phyloP scores from a whole-genome alignment of 2,888 invertebrate species.

The Thymelicus lineola region DNA sequence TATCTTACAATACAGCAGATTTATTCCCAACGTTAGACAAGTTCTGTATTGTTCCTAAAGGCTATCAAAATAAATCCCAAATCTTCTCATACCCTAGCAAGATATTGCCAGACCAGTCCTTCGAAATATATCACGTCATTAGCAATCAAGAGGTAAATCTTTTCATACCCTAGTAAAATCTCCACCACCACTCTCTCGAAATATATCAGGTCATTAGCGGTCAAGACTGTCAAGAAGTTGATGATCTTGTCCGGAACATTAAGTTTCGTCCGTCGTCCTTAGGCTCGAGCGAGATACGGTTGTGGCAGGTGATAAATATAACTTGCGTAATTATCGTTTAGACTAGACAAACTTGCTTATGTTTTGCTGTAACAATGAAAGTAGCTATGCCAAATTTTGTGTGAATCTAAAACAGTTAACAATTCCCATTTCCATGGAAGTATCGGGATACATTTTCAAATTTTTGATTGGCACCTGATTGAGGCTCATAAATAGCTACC shows the following conservation, averaged over 20 bases:
- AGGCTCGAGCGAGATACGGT: neutral
- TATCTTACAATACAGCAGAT: no score
- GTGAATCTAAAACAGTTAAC: no score
- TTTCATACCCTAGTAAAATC: neutral
- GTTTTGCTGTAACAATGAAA: neutral
- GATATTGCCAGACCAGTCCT: neutral
- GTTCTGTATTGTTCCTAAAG: no score
- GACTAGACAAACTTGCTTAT: neutral
- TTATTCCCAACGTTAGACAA: no score
- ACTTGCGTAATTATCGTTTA: no score
- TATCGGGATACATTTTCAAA: no score
- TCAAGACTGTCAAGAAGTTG: slow-evolving; percentile 19
- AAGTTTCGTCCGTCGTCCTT: slow-evolving; percentile 8
- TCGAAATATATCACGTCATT: slow-evolving; percentile 15
- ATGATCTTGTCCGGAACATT: slow-evolving; percentile 13
- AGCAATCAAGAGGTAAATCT: slow-evolving; percentile 13
- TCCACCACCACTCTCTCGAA: neutral
- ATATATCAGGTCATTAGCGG: slow-evolving; percentile 19
- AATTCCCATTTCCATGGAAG: no score
- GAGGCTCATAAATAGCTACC: no score
- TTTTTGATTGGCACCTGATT: no score
- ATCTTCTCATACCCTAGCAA: neutral
- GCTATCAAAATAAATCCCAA: neutral
- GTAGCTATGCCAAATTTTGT: no score
- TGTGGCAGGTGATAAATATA: slow-evolving; percentile 6